Conservation (phyloP, 2,888 invertebrate genomes). For the Mimachlamys varia region DNA sequence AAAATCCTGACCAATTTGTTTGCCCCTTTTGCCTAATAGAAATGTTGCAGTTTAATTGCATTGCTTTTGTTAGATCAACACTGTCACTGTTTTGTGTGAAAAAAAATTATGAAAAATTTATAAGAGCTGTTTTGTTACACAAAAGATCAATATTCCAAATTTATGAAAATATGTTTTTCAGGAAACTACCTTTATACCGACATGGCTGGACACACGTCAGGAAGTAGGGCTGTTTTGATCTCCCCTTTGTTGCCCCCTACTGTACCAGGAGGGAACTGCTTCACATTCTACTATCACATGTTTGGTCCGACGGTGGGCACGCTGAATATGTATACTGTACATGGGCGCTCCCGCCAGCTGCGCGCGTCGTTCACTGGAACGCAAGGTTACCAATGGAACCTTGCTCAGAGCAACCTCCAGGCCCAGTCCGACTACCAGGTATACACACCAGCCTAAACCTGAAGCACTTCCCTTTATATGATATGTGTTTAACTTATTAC, state of each 20-base stretch:
- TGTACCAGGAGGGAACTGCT: slow-evolving; percentile 64
- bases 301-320: slow-evolving; percentile 71
- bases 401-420: slow-evolving; percentile 65
- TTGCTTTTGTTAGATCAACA: too few relatives aligned
- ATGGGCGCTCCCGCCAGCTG: slow-evolving; percentile 52
- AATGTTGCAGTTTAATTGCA: too few relatives aligned
- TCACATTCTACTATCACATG: slow-evolving; percentile 78
- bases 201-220: slow-evolving; percentile 85
- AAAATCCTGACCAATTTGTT: too few relatives aligned
- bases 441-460: neutral
- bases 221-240: slow-evolving; percentile 85
- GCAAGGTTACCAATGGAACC: slow-evolving; percentile 74
- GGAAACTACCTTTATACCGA: slow-evolving; percentile 91
- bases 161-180: slow-evolving; percentile 19
- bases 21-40: too few relatives aligned
- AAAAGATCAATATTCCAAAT: too few relatives aligned
- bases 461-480: too few relatives aligned
- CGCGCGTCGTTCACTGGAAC: slow-evolving; percentile 67
- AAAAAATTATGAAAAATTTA: too few relatives aligned
- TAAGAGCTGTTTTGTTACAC: too few relatives aligned
- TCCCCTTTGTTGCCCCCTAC: slow-evolving; percentile 65
- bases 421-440: slow-evolving; percentile 71
- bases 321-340: slow-evolving; percentile 64
- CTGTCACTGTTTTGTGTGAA: too few relatives aligned
- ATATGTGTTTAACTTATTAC: too few relatives aligned